Evolutionary conservation across 92 coral and sea anemone genomes (phyloP), one percentile per base, ranked within the genome.

Genomic region (Heliopora coerulea): DNA sequence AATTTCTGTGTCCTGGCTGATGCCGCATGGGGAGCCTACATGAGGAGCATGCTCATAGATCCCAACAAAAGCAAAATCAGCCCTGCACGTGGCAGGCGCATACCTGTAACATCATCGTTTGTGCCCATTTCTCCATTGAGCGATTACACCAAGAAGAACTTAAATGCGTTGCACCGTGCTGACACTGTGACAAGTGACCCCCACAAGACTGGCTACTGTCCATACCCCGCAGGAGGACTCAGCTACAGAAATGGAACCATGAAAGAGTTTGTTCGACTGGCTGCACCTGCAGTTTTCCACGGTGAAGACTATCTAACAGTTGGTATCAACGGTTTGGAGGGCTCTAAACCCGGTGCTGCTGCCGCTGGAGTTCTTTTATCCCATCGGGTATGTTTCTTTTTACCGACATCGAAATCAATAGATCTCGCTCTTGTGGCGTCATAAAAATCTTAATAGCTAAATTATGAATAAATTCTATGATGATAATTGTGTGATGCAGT

Each of bases 1-100:
- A 84, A 88, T 79, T 91, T 85, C 82, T 69, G 73, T 59, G 59
- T 91, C 52, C 87, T 85, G 28, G 97, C 88, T 1, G 97, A 91
- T 56, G 97, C 83, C 23, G 97, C 97, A 3, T 91, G 97, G 97
- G 97, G 97, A 21, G 97, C 90, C 3, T 91, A 91, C 74, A 88
- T 91, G 75, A 80, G 91, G 32, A 81, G 87, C 56, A 91, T 91
- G 95, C 41, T 91, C 65, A 78, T 85, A 2, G 88, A 85, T 3
- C 87, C 88, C n/a, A 59, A 86, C 13, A 29, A 54, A 3, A 63
- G 66, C 61, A 37, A 4, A 11, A 4, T 11, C 6, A 11, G 11
- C 4, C 6, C 4, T 4, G 42, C 4, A 37, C 42, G 42, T 11
- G 6, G 11, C 6, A 37, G 42, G 42, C 42, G 42, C 42, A 4